phyloP scores from a whole-genome alignment of 2,888 invertebrate species.

The Drosophila kuntzei region DNA sequence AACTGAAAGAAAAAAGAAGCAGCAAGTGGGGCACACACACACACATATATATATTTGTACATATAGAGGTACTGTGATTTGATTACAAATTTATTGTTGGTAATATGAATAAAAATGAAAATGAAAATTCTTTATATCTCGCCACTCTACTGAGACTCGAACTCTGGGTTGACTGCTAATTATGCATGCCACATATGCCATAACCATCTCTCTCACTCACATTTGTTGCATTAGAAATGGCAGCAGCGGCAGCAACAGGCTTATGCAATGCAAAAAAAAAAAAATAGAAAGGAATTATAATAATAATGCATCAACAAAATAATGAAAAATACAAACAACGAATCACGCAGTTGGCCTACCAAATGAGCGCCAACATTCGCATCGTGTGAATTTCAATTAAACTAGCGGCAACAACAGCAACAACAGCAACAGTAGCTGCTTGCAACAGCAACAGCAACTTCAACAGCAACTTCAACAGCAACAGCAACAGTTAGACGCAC shows the following conservation, averaged over 20 bases:
- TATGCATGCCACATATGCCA: conserved; percentile 76
- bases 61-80: conserved; percentile 46
- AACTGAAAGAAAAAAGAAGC: neutral
- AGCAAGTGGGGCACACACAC: conserved; percentile 49
- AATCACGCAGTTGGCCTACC: conserved; percentile 73
- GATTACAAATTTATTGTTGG: conserved; percentile 77
- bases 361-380: conserved; percentile 72
- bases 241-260: conserved; percentile 49
- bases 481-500: conserved; percentile 63
- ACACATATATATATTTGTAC: neutral
- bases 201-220: neutral
- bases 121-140: conserved; percentile 61
- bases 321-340: conserved; percentile 53
- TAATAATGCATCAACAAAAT: conserved; percentile 68
- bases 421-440: conserved; percentile 12
- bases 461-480: conserved; percentile 3
- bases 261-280: conserved; percentile 68
- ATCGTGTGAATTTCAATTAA: conserved; percentile 84
- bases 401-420: conserved; percentile 33
- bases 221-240: conserved; percentile 54
- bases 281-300: conserved; percentile 75
- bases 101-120: conserved; percentile 75
- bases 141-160: conserved; percentile 42
- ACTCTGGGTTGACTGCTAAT: conserved; percentile 64
- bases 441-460: conserved; percentile 1